These are phyloP conservation scores for Scelioninae gen. 1 DNA, from an alignment of 2,888 invertebrate genomes.

Conservation along the genomic window DNA sequence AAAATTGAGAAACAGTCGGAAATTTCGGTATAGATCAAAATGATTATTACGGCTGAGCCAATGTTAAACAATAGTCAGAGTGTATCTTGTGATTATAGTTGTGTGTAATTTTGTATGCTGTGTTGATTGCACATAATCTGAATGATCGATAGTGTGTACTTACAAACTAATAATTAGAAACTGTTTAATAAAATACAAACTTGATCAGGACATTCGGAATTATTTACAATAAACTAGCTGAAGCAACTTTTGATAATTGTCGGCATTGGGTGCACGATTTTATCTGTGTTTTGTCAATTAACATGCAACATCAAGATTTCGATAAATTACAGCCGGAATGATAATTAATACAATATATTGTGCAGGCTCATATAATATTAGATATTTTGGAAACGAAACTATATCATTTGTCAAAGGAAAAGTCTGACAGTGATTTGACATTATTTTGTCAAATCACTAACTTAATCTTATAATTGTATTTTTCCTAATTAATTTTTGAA, in stretches of 20 bases:
- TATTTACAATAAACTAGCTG: constrained; percentile 13
- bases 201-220: constrained; percentile 3
- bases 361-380: background rate
- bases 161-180: constrained; percentile 64
- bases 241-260: constrained; percentile 33
- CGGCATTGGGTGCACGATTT: constrained; percentile 1
- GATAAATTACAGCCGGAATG: constrained; percentile 6
- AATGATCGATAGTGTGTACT: constrained; percentile 56
- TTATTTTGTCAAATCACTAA: too few species aligned
- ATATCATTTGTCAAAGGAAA: too few species aligned
- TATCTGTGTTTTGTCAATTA: constrained; percentile 7
- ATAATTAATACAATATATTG: constrained; percentile 23
- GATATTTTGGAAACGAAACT: constrained; percentile 1
- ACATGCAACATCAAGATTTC: too few species aligned
- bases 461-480: too few species aligned
- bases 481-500: too few species aligned
- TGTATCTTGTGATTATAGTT: constrained; percentile 58
- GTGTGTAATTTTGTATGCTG: constrained; percentile 57
- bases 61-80: constrained; percentile 63
- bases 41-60: constrained; percentile 55
- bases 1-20: constrained; percentile 62
- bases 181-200: constrained; percentile 49
- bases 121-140: constrained; percentile 52
- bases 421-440: constrained; percentile 20
- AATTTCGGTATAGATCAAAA: constrained; percentile 56